Percentiles rank a stretch among this genome's conserved stretches.
Conservation (phyloP, 1,140 invertebrate genomes). For the Polypedilum pembai region DNA sequence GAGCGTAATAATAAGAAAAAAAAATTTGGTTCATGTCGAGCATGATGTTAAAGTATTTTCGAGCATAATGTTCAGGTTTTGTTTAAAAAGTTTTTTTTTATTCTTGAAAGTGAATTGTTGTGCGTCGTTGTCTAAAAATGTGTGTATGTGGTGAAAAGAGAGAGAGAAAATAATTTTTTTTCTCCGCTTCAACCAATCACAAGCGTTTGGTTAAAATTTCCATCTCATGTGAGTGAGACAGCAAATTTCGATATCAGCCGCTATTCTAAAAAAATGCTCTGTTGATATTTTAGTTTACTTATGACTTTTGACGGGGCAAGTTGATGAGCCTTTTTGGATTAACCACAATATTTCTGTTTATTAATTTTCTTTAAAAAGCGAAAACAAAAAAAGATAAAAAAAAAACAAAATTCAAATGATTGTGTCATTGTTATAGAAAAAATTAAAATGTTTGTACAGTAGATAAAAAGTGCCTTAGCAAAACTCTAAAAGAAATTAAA, state of each 20-base stretch:
- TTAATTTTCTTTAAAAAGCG: not conserved
- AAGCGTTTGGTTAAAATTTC: not conserved
- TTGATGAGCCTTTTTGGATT: not conserved
- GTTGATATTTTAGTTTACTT: constrained; percentile 10
- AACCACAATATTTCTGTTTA: not conserved
- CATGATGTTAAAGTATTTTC: not conserved
- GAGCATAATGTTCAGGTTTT: not conserved
- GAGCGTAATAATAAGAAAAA: not conserved
- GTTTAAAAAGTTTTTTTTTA: not conserved
- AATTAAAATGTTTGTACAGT: not conserved
- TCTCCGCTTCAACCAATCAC: constrained; percentile 7
- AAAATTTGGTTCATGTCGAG: constrained; percentile 11
- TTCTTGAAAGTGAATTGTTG: not conserved
- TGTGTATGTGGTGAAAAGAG: not conserved
- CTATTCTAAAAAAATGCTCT: not conserved
- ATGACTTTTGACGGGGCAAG: constrained; percentile 25
- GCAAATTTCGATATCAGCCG: not conserved
- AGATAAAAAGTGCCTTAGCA: not conserved
- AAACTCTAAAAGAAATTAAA: not conserved
- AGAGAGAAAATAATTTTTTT: not conserved
- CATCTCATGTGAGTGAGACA: not conserved
- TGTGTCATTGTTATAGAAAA: not conserved
- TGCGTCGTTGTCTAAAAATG: not conserved
- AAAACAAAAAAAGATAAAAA: not conserved
- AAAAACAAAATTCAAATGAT: not conserved